Evolutionary conservation across 2,797 vertebrate genomes (phyloP).

Genomic region (Melanotaenia boesemani): DNA sequence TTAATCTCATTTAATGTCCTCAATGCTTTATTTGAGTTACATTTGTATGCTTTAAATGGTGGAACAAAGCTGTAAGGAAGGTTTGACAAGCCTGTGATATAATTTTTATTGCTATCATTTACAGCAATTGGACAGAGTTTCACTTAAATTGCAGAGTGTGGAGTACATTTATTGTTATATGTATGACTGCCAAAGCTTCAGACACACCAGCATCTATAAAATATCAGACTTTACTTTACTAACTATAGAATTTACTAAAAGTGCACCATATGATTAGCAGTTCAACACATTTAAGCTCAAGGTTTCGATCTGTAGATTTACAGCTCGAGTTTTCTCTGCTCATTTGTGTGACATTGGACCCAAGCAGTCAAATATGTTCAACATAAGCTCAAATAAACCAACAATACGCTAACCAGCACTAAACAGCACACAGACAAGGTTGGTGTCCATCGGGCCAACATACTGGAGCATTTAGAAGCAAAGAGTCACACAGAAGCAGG

Average conservation of each 20-base stretch:
- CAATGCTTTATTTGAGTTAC: slow-evolving; percentile 6
- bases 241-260: not conserved
- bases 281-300: not conserved
- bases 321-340: not conserved
- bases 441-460: not conserved
- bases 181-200: not conserved
- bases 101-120: not conserved
- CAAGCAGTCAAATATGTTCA: not conserved
- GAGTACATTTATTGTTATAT: not conserved
- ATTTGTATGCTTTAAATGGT: slow-evolving; percentile 3
- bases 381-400: not conserved
- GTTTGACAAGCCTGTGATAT: not conserved
- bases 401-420: not conserved
- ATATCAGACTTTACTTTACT: not conserved
- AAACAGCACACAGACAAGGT: not conserved
- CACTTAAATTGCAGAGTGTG: not conserved
- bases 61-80: not conserved
- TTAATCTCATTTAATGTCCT: not conserved
- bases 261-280: not conserved
- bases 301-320: not conserved
- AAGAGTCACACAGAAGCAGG: not conserved
- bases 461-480: not conserved
- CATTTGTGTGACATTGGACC: not conserved
- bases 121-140: slow-evolving; percentile 1
- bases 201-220: not conserved